Percentiles rank a stretch among this genome's conserved stretches.
Conservation (phyloP, 2,797 vertebrate genomes). For the Takifugu rubripes region DNA sequence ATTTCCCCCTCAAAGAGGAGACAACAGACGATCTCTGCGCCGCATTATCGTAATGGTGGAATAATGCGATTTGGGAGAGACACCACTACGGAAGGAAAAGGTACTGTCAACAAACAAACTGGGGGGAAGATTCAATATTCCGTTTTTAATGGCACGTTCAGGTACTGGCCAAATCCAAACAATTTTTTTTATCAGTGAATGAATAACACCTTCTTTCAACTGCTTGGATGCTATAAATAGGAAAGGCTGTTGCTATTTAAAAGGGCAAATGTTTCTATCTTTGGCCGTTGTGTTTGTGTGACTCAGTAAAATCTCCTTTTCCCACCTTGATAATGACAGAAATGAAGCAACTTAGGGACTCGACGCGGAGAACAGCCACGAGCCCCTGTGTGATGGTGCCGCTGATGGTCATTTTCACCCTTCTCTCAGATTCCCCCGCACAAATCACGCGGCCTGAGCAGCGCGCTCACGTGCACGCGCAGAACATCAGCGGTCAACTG, state of each 20-base stretch:
- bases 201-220: background rate
- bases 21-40: conserved; percentile 21
- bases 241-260: conserved; percentile 9
- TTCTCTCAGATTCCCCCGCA: background rate
- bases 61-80: conserved; percentile 55
- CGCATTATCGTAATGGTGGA: conserved; percentile 59
- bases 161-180: too few relatives aligned
- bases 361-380: too few relatives aligned
- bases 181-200: background rate
- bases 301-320: conserved; percentile 15
- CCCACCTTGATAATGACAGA: conserved; percentile 9
- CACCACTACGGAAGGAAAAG: conserved; percentile 51
- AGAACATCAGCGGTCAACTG: conserved; percentile 20
- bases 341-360: conserved; percentile 6
- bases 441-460: background rate
- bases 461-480: conserved; percentile 9
- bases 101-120: too few relatives aligned
- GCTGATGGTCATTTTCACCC: background rate
- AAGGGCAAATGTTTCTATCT: conserved; percentile 34
- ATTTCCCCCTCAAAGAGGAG: conserved; percentile 4
- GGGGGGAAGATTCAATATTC: background rate
- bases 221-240: conserved; percentile 52
- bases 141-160: conserved; percentile 11
- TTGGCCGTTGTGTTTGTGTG: conserved; percentile 11
- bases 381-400: too few relatives aligned